These are phyloP conservation scores for Dasysyrphus albostriatus DNA, from an alignment of 2,888 invertebrate species.

Conservation along the genomic window DNA sequence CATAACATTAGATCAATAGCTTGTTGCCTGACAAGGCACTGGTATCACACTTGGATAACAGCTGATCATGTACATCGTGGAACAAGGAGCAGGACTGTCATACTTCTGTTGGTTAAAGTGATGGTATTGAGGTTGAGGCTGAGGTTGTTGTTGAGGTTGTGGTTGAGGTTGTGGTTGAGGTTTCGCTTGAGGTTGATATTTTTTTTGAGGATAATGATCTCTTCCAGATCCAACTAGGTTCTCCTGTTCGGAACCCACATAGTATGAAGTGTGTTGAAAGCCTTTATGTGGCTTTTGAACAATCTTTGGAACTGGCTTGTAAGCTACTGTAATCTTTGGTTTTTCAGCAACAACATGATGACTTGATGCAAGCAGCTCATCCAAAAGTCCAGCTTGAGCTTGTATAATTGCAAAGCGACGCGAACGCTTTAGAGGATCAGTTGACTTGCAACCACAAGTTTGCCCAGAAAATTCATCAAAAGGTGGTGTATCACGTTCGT, in stretches of 20 bases:
- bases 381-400: conserved; percentile 32
- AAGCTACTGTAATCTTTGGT: background rate
- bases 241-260: conserved; percentile 19
- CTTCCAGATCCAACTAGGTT: conserved; percentile 19
- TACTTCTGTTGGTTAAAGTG: background rate
- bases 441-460: conserved; percentile 43
- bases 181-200: background rate
- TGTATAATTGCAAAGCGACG: conserved; percentile 42
- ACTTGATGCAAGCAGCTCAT: conserved; percentile 52
- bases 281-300: conserved; percentile 8
- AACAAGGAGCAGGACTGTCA: conserved; percentile 40
- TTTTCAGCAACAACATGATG: conserved; percentile 26
- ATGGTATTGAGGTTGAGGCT: background rate
- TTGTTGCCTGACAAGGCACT: conserved; percentile 78
- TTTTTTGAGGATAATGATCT: conserved; percentile 17
- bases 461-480: conserved; percentile 14
- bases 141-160: conserved; percentile 1
- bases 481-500: conserved; percentile 26
- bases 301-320: conserved; percentile 32
- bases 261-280: conserved; percentile 50
- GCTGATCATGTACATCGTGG: conserved; percentile 78
- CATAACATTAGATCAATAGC: conserved; percentile 31
- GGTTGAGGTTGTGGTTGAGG: background rate
- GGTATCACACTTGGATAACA: conserved; percentile 80
- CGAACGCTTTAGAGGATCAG: conserved; percentile 35